Conservation (phyloP, 2,797 vertebrate genomes). For the Acanthopagrus latus region DNA sequence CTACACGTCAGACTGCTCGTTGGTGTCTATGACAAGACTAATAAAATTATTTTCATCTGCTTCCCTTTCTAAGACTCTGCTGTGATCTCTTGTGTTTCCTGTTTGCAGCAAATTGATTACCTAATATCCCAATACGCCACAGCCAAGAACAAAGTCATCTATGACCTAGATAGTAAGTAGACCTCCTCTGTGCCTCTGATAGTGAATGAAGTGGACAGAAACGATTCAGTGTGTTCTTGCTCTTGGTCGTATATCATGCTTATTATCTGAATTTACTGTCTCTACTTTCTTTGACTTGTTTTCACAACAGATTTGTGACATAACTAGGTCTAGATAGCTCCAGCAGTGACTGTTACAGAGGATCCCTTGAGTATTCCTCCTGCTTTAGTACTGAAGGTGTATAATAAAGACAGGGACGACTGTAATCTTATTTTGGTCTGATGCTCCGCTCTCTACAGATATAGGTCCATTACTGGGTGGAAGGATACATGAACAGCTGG, state of each 20-base stretch:
- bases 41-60: conserved; percentile 25
- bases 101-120: conserved; percentile 93
- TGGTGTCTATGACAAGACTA: not conserved
- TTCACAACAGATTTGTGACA: conserved; percentile 50
- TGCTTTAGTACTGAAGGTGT: not conserved
- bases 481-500: conserved; percentile 88
- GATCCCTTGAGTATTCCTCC: conserved; percentile 35
- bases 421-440: conserved; percentile 24
- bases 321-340: conserved; percentile 56
- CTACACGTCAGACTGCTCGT: not conserved
- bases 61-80: conserved; percentile 28
- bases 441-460: conserved; percentile 80
- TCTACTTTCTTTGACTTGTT: conserved; percentile 51
- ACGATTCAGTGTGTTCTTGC: conserved; percentile 22
- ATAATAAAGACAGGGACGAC: conserved; percentile 1
- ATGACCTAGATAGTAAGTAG: conserved; percentile 94
- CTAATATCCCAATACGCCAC: conserved; percentile 90
- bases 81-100: conserved; percentile 61
- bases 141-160: conserved; percentile 91
- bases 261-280: conserved; percentile 39
- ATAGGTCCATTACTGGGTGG: conserved; percentile 90
- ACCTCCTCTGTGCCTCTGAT: conserved; percentile 29
- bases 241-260: conserved; percentile 29
- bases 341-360: conserved; percentile 10
- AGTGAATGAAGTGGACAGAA: conserved; percentile 46